phyloP scores from a whole-genome alignment of 2,797 vertebrate species.

The Poeciliopsis presidionis region DNA sequence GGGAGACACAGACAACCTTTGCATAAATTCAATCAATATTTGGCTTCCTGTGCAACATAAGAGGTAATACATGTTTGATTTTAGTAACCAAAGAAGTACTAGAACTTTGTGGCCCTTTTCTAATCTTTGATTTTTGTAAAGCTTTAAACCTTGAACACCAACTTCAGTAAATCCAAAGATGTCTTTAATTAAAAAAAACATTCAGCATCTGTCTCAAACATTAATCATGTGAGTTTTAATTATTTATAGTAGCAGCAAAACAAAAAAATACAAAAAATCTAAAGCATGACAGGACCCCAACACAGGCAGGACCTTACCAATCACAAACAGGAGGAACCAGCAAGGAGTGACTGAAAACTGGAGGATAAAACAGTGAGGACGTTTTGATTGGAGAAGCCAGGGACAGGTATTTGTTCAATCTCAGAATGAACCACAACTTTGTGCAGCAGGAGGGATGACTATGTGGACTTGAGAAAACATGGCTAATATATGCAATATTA shows the following conservation, averaged over 20 bases:
- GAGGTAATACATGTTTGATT: neutral
- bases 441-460: too few relatives aligned
- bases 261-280: neutral
- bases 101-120: neutral
- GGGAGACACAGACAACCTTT: neutral
- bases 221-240: neutral
- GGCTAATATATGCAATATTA: too few relatives aligned
- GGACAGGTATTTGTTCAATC: neutral
- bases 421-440: neutral
- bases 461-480: too few relatives aligned
- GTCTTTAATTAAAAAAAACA: neutral
- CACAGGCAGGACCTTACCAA: neutral
- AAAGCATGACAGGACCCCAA: neutral
- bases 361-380: neutral
- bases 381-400: neutral
- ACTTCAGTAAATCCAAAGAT: neutral
- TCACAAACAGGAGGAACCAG: neutral
- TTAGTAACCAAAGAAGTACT: neutral
- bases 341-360: neutral
- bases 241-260: neutral
- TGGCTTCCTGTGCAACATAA: neutral
- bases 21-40: neutral
- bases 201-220: neutral
- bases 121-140: neutral
- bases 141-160: neutral